Base-by-base conservation (phyloP, 1,140 invertebrate genomes). In the Drosophila subpulchrella region DNA sequence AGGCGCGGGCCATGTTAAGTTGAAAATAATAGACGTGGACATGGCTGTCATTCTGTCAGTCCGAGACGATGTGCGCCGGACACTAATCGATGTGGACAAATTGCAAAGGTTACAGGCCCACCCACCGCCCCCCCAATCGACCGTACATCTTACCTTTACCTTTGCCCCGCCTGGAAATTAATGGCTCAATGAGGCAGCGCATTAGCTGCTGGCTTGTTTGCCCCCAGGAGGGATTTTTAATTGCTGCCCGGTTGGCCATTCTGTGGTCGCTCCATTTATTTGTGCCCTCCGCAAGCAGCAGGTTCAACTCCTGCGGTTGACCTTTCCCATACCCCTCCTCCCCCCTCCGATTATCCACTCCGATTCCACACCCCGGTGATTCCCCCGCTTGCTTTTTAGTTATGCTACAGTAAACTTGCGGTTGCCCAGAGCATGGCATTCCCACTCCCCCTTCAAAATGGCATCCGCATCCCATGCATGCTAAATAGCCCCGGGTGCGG, bases 1-100 rank as follows among this genome's bases (percentile, higher is more conserved):
- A 78, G 75, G 76, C 75, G 66, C 75, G 76, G 54, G 46, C 42
- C 54, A 78, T 65, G 76, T 88, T 88, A 89, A 89, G 77, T 81
- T 88, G 84, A 89, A 88, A 89, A 88, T 88, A 88, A 88, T 88
- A 84, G 84, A 83, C 70, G 80, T 84, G 80, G 84, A 88, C 84
- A 84, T 55, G 75, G 74, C 79, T 88, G 83, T 88, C 83, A 86
- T 59, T 44, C 79, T 86, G 83, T 86, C 83, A 82, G 66, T 50
- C 65, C 47, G 54, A 74, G 61, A 70, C 82, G 84, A 82, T 75
- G 67, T 51, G 55, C 38, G 41, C 76, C 41, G 67, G 80, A 89
- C 84, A 83, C 76, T 88, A 88, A 88, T 88, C 80, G 84, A 88
- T 81, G 76, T 73, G 56, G 84, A 78, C 84, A 88, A 83, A 71